Conservation (phyloP, 2,113 vertebrate species). For the Paraplagusia blochii region DNA sequence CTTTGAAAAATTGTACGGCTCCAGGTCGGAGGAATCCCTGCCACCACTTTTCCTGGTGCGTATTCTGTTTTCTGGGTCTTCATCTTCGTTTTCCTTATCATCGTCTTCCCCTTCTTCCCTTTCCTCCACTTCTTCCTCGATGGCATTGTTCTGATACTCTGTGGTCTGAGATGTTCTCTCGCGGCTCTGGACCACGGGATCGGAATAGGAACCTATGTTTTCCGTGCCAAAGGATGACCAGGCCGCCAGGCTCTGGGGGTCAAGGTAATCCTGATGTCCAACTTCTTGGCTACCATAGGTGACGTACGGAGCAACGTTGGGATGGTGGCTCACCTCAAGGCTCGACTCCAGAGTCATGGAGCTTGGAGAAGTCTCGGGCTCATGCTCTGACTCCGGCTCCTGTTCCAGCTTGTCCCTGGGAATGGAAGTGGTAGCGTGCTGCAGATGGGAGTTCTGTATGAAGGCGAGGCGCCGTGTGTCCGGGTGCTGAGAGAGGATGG, state of each 20-base stretch:
- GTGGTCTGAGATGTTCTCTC: slow-evolving; percentile 48
- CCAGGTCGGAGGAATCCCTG: slow-evolving; percentile 67
- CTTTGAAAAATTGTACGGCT: slow-evolving; percentile 82
- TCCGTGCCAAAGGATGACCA: slow-evolving; percentile 76
- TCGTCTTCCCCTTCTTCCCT: slow-evolving; percentile 46
- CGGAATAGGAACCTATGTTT: slow-evolving; percentile 63
- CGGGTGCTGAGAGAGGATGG: slow-evolving; percentile 77
- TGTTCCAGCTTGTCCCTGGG: not conserved
- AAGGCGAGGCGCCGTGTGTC: slow-evolving; percentile 86
- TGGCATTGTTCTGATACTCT: slow-evolving; percentile 41
- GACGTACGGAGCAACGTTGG: slow-evolving; percentile 45
- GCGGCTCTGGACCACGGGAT: slow-evolving; percentile 51
- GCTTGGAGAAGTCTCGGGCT: slow-evolving; percentile 27
- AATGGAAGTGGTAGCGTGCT: slow-evolving; percentile 22
- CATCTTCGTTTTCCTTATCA: slow-evolving; percentile 49
- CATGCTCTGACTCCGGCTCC: slow-evolving; percentile 17
- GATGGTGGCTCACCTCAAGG: slow-evolving; percentile 48
- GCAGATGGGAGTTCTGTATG: slow-evolving; percentile 79
- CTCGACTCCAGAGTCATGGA: slow-evolving; percentile 28
- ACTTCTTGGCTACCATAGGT: slow-evolving; percentile 59
- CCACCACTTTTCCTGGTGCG: slow-evolving; percentile 33
- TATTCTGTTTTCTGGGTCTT: slow-evolving; percentile 41
- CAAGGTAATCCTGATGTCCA: slow-evolving; percentile 57
- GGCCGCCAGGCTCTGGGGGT: slow-evolving; percentile 70
- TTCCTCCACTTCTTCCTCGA: slow-evolving; percentile 32